These are phyloP conservation scores for Larimichthys polyactis DNA, from an alignment of 2,113 vertebrate species.

Conservation along the genomic window DNA sequence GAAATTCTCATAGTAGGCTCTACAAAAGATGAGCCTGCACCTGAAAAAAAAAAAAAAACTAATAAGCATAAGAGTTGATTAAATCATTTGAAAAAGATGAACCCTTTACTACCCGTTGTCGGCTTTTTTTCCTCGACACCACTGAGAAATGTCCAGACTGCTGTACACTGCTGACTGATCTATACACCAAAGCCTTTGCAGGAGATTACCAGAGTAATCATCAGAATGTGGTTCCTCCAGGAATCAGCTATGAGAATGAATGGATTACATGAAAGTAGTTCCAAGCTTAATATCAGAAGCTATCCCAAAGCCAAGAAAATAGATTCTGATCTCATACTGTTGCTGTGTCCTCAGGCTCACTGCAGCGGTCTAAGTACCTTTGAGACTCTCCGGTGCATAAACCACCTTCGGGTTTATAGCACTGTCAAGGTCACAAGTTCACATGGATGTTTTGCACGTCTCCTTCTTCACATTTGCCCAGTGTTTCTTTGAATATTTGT, in stretches of 20 bases:
- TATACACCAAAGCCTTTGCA: slow-evolving; percentile 58
- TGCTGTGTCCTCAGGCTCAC: slow-evolving; percentile 72
- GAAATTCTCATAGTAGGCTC: not conserved
- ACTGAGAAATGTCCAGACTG: slow-evolving; percentile 33
- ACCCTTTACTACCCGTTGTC: not conserved
- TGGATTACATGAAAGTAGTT: slow-evolving; percentile 82
- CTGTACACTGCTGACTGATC: slow-evolving; percentile 40
- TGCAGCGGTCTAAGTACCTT: slow-evolving; percentile 65
- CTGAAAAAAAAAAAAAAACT: not conserved
- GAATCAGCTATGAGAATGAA: slow-evolving; percentile 79
- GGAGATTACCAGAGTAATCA: slow-evolving; percentile 80
- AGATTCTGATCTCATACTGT: slow-evolving; percentile 80
- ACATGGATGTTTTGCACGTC: slow-evolving; percentile 45
- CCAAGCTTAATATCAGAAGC: slow-evolving; percentile 80
- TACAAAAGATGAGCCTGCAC: not conserved
- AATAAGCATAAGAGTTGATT: not conserved
- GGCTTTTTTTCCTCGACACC: not conserved
- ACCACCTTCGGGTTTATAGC: slow-evolving; percentile 69
- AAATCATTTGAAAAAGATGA: not conserved
- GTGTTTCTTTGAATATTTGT: slow-evolving; percentile 1
- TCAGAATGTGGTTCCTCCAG: slow-evolving; percentile 71
- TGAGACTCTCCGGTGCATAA: slow-evolving; percentile 72
- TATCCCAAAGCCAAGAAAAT: slow-evolving; percentile 74
- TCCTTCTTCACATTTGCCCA: not conserved
- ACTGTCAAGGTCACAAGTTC: slow-evolving; percentile 75